Conservation (phyloP, 2,113 vertebrate species). For the Gadus chalcogrammus region DNA sequence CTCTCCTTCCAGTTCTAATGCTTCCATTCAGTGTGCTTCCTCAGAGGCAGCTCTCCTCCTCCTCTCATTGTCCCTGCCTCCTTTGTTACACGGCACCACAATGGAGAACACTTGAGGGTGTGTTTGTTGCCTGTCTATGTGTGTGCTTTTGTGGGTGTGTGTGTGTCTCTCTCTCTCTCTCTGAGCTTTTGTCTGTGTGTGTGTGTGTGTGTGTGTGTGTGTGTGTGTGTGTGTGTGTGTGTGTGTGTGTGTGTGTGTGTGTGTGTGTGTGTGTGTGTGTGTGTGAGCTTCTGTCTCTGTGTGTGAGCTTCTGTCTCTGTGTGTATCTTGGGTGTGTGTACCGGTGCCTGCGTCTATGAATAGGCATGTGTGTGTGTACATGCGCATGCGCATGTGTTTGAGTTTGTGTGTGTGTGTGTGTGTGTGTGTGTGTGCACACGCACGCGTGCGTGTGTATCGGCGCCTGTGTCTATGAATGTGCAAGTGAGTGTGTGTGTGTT, state of each 20-base stretch:
- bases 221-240: constrained; percentile 20
- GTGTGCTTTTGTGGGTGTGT: constrained; percentile 17
- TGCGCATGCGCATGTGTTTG: constrained; percentile 25
- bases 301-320: too few relatives aligned
- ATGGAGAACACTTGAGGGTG: constrained; percentile 43
- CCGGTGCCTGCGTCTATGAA: constrained; percentile 1
- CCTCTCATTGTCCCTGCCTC: constrained; percentile 49
- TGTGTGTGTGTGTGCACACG: constrained; percentile 10
- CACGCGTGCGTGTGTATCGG: constrained; percentile 17
- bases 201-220: constrained; percentile 15
- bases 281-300: too few relatives aligned
- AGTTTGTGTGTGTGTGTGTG: constrained; percentile 18
- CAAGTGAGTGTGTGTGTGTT: constrained; percentile 2
- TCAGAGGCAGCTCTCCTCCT: constrained; percentile 38
- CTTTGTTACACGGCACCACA: constrained; percentile 50
- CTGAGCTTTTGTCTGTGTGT: not conserved
- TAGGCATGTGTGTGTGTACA: constrained; percentile 5
- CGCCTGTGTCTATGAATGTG: constrained; percentile 24
- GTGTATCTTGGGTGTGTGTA: not conserved
- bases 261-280: too few relatives aligned
- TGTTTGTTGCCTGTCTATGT: constrained; percentile 23
- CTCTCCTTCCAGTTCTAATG: constrained; percentile 25
- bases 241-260: too few relatives aligned
- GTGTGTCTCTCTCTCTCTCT: constrained; percentile 6
- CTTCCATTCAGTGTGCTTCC: constrained; percentile 31